phyloP scores from a whole-genome alignment of 2,113 vertebrate genomes.

The Geococcyx californianus region DNA sequence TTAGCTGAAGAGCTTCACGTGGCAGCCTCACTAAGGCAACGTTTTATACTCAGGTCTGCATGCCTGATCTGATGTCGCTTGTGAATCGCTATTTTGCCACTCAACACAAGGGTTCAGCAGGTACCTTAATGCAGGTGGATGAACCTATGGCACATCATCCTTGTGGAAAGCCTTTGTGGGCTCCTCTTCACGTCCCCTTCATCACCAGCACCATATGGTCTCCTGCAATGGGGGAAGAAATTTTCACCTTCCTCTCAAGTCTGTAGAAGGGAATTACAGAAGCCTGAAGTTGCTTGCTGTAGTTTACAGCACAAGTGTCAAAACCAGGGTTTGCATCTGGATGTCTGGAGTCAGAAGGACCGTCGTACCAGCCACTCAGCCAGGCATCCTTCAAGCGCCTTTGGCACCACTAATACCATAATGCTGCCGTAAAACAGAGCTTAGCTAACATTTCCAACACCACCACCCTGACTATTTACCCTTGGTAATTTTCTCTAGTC shows the following conservation, averaged over 20 bases:
- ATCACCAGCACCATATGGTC: not conserved
- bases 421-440: not conserved
- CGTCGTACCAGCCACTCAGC: not conserved
- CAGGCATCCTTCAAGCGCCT: not conserved
- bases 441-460: not conserved
- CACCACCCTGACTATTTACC: not conserved
- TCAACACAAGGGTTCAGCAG: not conserved
- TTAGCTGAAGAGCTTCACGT: not conserved
- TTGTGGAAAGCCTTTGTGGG: not conserved
- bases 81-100: rapidly evolving
- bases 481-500: not conserved
- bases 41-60: not conserved
- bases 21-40: not conserved
- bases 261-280: not conserved
- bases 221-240: rapidly evolving
- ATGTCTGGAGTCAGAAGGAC: not conserved
- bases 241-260: not conserved
- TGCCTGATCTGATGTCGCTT: rapidly evolving
- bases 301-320: not conserved
- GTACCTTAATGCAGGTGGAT: not conserved
- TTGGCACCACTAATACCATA: not conserved
- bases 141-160: not conserved
- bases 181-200: not conserved
- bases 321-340: not conserved
- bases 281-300: not conserved